These are phyloP conservation scores for Alsophila aescularia DNA, from an alignment of 2,888 invertebrate genomes.

Conservation along the genomic window DNA sequence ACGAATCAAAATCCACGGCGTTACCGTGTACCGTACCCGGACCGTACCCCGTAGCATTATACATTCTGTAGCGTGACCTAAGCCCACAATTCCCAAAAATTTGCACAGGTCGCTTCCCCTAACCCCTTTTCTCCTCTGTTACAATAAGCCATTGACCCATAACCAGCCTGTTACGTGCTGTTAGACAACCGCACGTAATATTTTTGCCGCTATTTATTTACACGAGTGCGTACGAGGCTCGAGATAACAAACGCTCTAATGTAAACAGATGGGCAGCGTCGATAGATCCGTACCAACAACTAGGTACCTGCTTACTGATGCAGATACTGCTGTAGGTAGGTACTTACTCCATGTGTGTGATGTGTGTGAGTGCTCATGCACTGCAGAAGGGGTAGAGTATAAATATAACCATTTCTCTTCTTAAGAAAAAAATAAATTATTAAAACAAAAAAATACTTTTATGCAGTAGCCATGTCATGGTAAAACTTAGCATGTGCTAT, in stretches of 20 bases:
- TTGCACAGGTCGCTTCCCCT: constrained; percentile 11
- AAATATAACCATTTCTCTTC: not conserved
- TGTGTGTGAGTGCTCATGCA: not conserved
- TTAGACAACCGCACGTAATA: constrained; percentile 21
- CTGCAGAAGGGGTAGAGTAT: not conserved
- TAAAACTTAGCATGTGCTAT: too few relatives aligned
- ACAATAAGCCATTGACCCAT: constrained; percentile 33
- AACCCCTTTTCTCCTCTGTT: constrained; percentile 10
- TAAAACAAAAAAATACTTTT: too few relatives aligned
- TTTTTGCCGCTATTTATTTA: constrained; percentile 33
- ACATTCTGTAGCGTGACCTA: not conserved
- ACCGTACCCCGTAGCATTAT: not conserved
- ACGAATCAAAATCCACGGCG: too few relatives aligned
- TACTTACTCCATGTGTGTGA: not conserved
- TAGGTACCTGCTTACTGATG: constrained; percentile 10
- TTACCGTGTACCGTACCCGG: too few relatives aligned
- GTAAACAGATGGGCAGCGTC: constrained; percentile 56
- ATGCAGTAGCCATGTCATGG: too few relatives aligned
- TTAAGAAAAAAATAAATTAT: too few relatives aligned
- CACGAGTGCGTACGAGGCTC: constrained; percentile 29
- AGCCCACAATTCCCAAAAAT: not conserved
- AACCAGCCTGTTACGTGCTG: constrained; percentile 13
- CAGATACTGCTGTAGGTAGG: not conserved
- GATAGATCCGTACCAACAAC: constrained; percentile 54
- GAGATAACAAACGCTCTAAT: constrained; percentile 53